Evolutionary conservation across 2,797 vertebrate genomes (phyloP).

Genomic region (Malurus leucopterus): DNA sequence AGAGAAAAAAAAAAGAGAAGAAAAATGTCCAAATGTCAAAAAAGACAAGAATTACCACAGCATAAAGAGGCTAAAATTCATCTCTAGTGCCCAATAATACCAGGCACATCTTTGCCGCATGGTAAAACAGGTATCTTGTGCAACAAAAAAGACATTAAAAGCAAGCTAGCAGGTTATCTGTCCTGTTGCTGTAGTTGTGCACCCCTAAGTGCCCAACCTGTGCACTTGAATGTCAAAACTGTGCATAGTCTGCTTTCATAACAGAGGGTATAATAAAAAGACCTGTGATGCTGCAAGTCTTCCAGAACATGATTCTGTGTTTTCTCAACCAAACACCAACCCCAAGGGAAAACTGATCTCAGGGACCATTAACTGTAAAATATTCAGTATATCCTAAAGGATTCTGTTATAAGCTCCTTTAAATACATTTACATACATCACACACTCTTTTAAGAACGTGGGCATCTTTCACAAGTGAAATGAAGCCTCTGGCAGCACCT

Average conservation of each 20-base stretch:
- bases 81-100: neutral
- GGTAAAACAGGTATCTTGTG: neutral
- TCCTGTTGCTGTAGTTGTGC: neutral
- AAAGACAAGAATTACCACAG: neutral
- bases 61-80: neutral
- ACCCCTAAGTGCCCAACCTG: neutral
- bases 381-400: neutral
- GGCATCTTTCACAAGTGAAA: neutral
- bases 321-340: neutral
- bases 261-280: neutral
- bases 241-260: neutral
- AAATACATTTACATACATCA: neutral
- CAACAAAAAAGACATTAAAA: neutral
- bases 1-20: neutral
- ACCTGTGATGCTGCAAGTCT: neutral
- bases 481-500: neutral
- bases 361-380: neutral
- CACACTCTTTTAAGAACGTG: neutral
- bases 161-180: neutral
- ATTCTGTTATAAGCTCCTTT: neutral
- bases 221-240: neutral
- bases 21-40: neutral
- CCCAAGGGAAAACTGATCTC: neutral
- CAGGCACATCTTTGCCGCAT: neutral
- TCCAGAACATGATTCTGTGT: neutral